A percentile compares a stretch with the other conserved stretches of the same genome.
These are phyloP conservation scores for Yponomeuta malinellus DNA, from an alignment of 2,888 invertebrate species.

Conservation along the genomic window DNA sequence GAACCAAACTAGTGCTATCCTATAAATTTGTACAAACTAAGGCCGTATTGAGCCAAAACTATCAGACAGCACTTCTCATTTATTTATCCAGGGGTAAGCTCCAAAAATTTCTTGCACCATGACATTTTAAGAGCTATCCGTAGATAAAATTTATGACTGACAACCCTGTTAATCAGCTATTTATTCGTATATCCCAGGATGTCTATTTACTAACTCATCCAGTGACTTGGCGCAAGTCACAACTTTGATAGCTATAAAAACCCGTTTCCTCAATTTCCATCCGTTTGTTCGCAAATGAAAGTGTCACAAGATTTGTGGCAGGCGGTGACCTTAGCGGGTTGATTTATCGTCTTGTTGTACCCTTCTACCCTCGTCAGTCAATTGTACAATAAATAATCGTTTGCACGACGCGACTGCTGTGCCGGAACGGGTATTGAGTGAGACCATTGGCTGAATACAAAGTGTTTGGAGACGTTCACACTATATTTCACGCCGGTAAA, in stretches of 20 bases:
- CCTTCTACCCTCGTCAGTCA: conserved; percentile 54
- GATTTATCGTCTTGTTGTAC: conserved; percentile 44
- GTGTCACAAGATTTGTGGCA: conserved; percentile 12
- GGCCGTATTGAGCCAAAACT: too few species aligned
- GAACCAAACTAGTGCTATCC: too few species aligned
- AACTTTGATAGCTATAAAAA: background rate
- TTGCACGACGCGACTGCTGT: conserved; percentile 37
- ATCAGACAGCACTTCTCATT: too few species aligned
- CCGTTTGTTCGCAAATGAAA: conserved; percentile 1
- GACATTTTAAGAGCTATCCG: too few species aligned
- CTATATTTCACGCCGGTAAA: conserved; percentile 23
- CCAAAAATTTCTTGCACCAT: too few species aligned
- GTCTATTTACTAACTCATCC: too few species aligned
- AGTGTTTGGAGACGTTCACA: conserved; percentile 29
- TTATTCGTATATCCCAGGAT: too few species aligned
- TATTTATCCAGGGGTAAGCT: too few species aligned
- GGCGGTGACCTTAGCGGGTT: conserved; percentile 24
- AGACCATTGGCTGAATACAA: conserved; percentile 44
- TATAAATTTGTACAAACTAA: too few species aligned
- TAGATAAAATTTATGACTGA: background rate
- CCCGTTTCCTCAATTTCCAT: background rate
- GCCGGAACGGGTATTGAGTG: conserved; percentile 41
- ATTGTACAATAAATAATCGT: conserved; percentile 57
- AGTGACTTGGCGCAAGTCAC: too few species aligned
- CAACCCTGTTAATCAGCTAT: too few species aligned